Evolutionary conservation across 2,113 vertebrate genomes (phyloP), one percentile per base, ranked within the genome.

Genomic region (Motacilla alba): DNA sequence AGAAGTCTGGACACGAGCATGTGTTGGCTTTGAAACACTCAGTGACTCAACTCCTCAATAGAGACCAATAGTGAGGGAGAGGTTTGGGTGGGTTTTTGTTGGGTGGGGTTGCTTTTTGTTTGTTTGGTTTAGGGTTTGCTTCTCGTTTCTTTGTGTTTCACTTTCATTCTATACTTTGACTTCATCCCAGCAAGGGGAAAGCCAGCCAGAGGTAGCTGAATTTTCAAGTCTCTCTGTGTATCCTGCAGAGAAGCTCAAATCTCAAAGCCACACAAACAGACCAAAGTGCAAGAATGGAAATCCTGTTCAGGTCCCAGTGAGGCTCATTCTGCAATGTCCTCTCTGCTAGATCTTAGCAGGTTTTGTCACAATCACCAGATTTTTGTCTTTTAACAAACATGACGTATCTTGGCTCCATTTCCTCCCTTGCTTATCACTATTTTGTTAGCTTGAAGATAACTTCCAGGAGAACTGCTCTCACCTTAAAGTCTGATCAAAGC

Each of bases 401-500:
- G 56, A 49, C 8, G 0, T 93, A 83, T 90, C 76, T 94, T 76
- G 80, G 56, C 73, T 92, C 83, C 62, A 39, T 87, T 97, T 97
- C 94, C 93, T 96, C 44, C 27, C 27, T 75, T 39, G 76, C 94
- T 95, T 96, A 97, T 96, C 93, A 53, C 31, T 96, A 60, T 97
- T 96, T 96, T 95, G 68, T 94, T 96, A 96, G 95, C 95, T 95
- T 94, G 88, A 89, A 87, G 94, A 94, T 84, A 95, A 93, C 68
- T 93, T 95, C 92, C 95, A 97, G 86, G 87, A 90, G 50, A 93
- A 89, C 39, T 89, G 73, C 92, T 94, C 66, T 95, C 87, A 96
- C 92, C 90, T 96, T 96, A 93, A 91, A 97, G 83, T 91, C 88
- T 94, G 94, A 96, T 96, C 82, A 97, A 95, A 96, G 91, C 75